A percentile compares a stretch with the other conserved stretches of the same genome.
Conservation (phyloP, 2,797 vertebrate genomes). For the Hoplostethus mediterraneus region DNA sequence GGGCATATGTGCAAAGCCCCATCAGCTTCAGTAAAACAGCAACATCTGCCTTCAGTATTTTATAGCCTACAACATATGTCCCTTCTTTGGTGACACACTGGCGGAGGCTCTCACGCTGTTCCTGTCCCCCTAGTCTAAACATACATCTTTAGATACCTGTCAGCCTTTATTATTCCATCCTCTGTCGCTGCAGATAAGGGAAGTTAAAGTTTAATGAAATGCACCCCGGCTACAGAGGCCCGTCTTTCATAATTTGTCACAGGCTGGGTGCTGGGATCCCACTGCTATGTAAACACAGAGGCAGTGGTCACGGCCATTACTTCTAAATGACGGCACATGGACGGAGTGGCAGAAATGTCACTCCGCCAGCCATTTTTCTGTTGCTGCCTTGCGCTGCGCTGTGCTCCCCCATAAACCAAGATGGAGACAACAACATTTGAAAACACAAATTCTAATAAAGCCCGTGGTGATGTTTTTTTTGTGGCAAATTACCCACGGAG, state of each 20-base stretch:
- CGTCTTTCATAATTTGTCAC: slow-evolving; percentile 88
- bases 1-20: slow-evolving; percentile 79
- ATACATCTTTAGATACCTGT: slow-evolving; percentile 86
- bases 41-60: slow-evolving; percentile 88
- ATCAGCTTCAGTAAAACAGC: slow-evolving; percentile 81
- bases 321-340: slow-evolving; percentile 83
- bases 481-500: slow-evolving; percentile 67
- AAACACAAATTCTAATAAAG: slow-evolving; percentile 72
- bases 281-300: slow-evolving; percentile 85
- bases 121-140: slow-evolving; percentile 84
- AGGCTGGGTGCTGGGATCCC: slow-evolving; percentile 82
- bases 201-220: slow-evolving; percentile 91
- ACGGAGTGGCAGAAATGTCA: slow-evolving; percentile 77
- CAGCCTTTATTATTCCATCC: slow-evolving; percentile 84
- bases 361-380: slow-evolving; percentile 76
- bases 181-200: slow-evolving; percentile 82
- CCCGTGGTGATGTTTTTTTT: slow-evolving; percentile 62
- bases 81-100: slow-evolving; percentile 83
- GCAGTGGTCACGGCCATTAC: slow-evolving; percentile 85
- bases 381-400: slow-evolving; percentile 51
- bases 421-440: slow-evolving; percentile 60
- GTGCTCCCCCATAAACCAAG: slow-evolving; percentile 57
- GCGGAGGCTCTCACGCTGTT: slow-evolving; percentile 80
- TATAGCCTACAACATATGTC: slow-evolving; percentile 84
- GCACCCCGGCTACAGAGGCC: slow-evolving; percentile 84